Conservation (phyloP, 2,797 vertebrate species). For the Rousettus madagascariensis region DNA sequence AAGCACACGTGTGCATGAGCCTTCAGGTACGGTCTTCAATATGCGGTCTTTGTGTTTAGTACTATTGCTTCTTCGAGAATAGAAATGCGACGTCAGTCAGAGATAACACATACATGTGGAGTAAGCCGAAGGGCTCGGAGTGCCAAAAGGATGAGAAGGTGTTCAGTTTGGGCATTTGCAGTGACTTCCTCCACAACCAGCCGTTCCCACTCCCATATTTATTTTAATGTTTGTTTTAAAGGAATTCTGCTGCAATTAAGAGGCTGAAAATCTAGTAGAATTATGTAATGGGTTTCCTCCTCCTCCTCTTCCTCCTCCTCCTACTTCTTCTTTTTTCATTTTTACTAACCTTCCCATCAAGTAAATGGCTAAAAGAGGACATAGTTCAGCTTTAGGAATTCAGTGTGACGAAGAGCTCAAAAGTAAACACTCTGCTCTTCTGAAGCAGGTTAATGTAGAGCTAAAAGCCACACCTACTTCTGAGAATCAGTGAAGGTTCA, state of each 20-base stretch:
- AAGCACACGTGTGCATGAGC: not conserved
- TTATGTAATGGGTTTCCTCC: conserved; percentile 48
- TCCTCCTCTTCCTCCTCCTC: too few species aligned
- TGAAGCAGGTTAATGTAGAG: conserved; percentile 42
- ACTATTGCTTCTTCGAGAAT: not conserved
- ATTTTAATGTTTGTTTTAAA: conserved; percentile 48
- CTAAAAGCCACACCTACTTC: conserved; percentile 36
- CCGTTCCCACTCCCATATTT: not conserved
- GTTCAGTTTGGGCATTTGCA: not conserved
- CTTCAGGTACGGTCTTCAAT: not conserved
- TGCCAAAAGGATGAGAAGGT: not conserved
- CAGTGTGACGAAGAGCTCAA: conserved; percentile 57
- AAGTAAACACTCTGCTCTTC: conserved; percentile 72
- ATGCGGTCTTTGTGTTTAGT: not conserved
- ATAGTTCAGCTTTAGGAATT: conserved; percentile 68
- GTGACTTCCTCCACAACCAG: not conserved
- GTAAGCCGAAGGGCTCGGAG: not conserved
- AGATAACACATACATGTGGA: not conserved
- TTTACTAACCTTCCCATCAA: conserved; percentile 58
- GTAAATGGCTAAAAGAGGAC: conserved; percentile 57
- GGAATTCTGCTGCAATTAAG: conserved; percentile 58
- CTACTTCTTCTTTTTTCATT: not conserved
- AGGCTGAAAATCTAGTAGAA: conserved; percentile 63
- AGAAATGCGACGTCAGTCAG: not conserved
- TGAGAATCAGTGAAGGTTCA: conserved; percentile 43